phyloP scores from a whole-genome alignment of 2,888 invertebrate species.

The Malacosoma neustria region DNA sequence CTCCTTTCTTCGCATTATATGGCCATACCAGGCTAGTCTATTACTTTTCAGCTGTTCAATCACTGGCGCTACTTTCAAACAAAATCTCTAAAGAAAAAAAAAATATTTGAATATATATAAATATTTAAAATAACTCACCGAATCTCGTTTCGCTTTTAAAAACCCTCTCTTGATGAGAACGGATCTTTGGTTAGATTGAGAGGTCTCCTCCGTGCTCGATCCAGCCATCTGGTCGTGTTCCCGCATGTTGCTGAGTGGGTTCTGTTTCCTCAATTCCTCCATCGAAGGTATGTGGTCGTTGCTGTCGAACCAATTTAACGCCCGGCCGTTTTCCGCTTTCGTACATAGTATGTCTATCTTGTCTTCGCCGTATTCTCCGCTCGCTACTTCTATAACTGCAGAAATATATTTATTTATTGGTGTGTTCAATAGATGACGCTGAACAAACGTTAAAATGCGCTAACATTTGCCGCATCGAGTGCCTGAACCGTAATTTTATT shows the following conservation, averaged over 20 bases:
- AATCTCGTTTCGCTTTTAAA: slow-evolving; percentile 83
- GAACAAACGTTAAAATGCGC: no score
- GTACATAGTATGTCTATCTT: slow-evolving; percentile 79
- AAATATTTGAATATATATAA: no score
- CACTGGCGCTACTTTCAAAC: no score
- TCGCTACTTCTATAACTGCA: slow-evolving; percentile 93
- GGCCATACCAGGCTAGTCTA: no score
- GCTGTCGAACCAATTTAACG: slow-evolving; percentile 80
- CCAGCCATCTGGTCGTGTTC: slow-evolving; percentile 39
- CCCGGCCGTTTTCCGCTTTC: slow-evolving; percentile 82
- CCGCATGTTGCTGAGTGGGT: slow-evolving; percentile 64
- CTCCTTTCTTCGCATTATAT: no score
- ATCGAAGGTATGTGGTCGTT: slow-evolving; percentile 69
- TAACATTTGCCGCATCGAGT: no score
- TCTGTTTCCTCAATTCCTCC: slow-evolving; percentile 71
- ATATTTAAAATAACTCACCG: slow-evolving; percentile 66
- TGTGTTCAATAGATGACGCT: no score
- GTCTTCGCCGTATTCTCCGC: slow-evolving; percentile 92
- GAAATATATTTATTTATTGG: slow-evolving; percentile 6
- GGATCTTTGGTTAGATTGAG: slow-evolving; percentile 80
- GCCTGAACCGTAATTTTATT: no score
- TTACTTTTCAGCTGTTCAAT: no score
- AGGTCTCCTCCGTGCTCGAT: slow-evolving; percentile 78
- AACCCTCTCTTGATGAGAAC: slow-evolving; percentile 82
- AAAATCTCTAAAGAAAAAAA: no score